These are phyloP conservation scores for Ascaphus truei DNA, from an alignment of 2,113 vertebrate species.

Conservation along the genomic window DNA sequence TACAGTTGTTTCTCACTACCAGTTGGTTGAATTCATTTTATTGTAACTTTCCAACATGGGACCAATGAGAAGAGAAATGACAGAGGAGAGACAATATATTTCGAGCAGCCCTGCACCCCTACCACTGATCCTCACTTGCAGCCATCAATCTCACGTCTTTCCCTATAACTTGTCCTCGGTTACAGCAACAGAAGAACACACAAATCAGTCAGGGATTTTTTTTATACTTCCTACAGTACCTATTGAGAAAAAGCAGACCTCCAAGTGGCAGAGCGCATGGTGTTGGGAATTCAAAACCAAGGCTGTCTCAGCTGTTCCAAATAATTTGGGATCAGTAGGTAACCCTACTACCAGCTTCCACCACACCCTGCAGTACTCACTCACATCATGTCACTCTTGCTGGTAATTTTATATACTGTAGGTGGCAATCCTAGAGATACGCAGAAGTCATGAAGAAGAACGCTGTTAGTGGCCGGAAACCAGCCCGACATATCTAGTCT, in stretches of 20 bases:
- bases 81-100: background rate
- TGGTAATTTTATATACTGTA: constrained; percentile 11
- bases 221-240: constrained; percentile 9
- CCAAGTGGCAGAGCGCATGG: background rate
- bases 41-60: too few relatives aligned
- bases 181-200: background rate
- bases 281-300: background rate
- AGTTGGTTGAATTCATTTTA: too few relatives aligned
- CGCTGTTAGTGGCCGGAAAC: constrained; percentile 5
- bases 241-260: background rate
- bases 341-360: background rate
- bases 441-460: background rate
- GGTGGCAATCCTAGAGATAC: constrained; percentile 15
- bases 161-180: constrained; percentile 10
- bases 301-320: constrained; percentile 12
- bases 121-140: constrained; percentile 8
- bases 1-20: too few relatives aligned
- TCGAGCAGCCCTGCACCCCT: background rate
- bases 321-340: background rate
- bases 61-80: background rate
- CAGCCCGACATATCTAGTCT: background rate
- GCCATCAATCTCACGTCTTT: constrained; percentile 7
- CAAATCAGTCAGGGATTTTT: constrained; percentile 6
- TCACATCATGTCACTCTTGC: background rate
- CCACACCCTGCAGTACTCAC: background rate